Evolutionary conservation across 2,888 invertebrate genomes (phyloP).

Genomic region (Chironomus tentans): DNA sequence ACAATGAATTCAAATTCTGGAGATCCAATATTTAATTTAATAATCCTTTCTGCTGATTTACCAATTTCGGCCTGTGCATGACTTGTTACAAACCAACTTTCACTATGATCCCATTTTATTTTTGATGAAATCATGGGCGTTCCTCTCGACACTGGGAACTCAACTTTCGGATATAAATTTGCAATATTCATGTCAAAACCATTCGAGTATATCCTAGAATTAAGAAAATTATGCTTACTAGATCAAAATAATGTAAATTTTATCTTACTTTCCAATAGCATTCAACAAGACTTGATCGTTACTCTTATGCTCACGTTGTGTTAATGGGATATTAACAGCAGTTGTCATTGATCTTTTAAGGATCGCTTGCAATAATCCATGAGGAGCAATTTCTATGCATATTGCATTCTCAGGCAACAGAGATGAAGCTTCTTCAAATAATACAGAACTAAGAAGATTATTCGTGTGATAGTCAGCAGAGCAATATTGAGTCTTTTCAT

Average conservation of each 20-base stretch:
- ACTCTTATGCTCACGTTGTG: constrained; percentile 59
- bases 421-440: constrained; percentile 72
- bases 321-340: constrained; percentile 67
- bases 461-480: constrained; percentile 78
- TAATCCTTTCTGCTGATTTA: constrained; percentile 4
- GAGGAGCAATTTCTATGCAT: constrained; percentile 82
- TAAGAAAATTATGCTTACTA: neutral
- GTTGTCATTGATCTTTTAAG: constrained; percentile 63
- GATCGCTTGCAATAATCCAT: constrained; percentile 80
- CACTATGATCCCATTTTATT: constrained; percentile 71
- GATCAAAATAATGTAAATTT: constrained; percentile 29
- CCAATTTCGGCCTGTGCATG: neutral
- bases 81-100: constrained; percentile 37
- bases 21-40: constrained; percentile 42
- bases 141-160: constrained; percentile 68
- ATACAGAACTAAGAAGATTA: constrained; percentile 61
- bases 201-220: neutral
- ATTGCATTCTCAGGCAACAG: constrained; percentile 75
- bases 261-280: constrained; percentile 54
- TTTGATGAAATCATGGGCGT: constrained; percentile 72
- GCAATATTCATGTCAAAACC: constrained; percentile 52
- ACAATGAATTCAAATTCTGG: constrained; percentile 61
- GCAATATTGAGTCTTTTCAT: constrained; percentile 50
- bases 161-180: constrained; percentile 58
- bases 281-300: constrained; percentile 51